Base-by-base conservation (phyloP, 2,797 vertebrate genomes). In the Salmo trutta region DNA sequence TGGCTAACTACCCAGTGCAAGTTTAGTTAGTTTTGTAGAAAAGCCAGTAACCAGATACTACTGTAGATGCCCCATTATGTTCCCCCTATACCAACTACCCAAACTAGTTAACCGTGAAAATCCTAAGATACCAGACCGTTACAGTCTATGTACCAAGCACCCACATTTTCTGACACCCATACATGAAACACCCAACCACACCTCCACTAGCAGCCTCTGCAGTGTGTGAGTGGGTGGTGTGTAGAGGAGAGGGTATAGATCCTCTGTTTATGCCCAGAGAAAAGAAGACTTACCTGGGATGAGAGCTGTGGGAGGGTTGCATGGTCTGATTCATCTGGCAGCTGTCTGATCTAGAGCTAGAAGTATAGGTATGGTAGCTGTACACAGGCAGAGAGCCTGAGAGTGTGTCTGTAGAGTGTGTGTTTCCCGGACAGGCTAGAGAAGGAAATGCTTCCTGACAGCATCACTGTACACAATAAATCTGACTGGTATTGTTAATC, bases 391-490 rank as follows among this genome's bases (percentile, higher is more conserved):
- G 3, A 54, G 17, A 70, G 71, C 70, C 53, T 8, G 56, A 21
- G 56, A 59, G 56, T 16, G 19, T 59, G 56, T 59, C 56, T 56
- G 17, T 56, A 17, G 72, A 19, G 59, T 33, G 12, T 54, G 16
- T 33, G 77, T 83, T 77, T 88, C 82, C 79, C 14, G 75, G 84
- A 76, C 51, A 78, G 36, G 69, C 21, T 56, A 79, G 83, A 89
- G 91, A 89, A 83, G 88, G 84, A 90, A 93, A 78, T 91, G 88
- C 80, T 86, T 81, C 81, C 83, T 75, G 82, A 83, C 88, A 85
- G 85, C 90, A 91, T 89, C 88, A 87, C 84, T 80, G 71, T 65
- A 78, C 84, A 77, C 86, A 88, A 91, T 94, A 92, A 91, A 93
- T 89, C 78, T 73, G 83, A 89, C 84, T 83, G 75, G 29, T 65